These are phyloP conservation scores for Silvanus unidentatus DNA, from an alignment of 2,888 invertebrate genomes.

Conservation along the genomic window DNA sequence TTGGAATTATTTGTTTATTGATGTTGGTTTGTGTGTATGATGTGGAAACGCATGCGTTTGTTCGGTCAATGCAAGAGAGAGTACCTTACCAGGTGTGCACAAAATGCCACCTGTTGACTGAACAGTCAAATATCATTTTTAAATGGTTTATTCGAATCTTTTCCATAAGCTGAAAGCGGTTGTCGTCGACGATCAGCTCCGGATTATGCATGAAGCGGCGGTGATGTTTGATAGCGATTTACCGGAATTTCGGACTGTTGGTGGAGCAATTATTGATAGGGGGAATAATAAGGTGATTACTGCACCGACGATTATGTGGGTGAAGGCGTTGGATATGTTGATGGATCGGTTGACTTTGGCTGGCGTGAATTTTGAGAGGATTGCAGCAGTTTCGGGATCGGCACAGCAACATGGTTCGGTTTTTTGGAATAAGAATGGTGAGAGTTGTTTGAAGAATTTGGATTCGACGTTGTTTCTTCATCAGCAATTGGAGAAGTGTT, in stretches of 20 bases:
- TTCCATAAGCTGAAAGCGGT: constrained; percentile 76
- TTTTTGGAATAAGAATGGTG: constrained; percentile 82
- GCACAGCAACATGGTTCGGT: constrained; percentile 98
- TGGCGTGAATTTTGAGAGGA: constrained; percentile 75
- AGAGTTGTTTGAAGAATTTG: constrained; percentile 57
- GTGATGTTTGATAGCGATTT: constrained; percentile 89
- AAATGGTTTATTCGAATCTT: too few species aligned
- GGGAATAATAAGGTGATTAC: constrained; percentile 55
- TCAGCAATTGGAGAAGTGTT: constrained; percentile 72
- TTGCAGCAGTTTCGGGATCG: constrained; percentile 83
- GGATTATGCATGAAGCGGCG: constrained; percentile 68
- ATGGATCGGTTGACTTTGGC: constrained; percentile 75
- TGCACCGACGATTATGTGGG: constrained; percentile 89
- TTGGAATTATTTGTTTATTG: too few species aligned
- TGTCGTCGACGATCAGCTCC: constrained; percentile 67
- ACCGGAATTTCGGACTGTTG: constrained; percentile 79
- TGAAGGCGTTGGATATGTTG: constrained; percentile 88
- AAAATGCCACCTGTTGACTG: constrained; percentile 12
- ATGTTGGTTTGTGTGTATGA: not conserved
- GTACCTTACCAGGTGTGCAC: not conserved
- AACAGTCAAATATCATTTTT: not conserved
- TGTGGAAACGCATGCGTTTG: not conserved
- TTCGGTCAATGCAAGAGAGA: not conserved
- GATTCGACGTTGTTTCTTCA: constrained; percentile 73
- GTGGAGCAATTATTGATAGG: constrained; percentile 54